A percentile compares a stretch with the other conserved stretches of the same genome.
Conservation (phyloP, 2,888 invertebrate species). For the Cylloceria caligata region DNA sequence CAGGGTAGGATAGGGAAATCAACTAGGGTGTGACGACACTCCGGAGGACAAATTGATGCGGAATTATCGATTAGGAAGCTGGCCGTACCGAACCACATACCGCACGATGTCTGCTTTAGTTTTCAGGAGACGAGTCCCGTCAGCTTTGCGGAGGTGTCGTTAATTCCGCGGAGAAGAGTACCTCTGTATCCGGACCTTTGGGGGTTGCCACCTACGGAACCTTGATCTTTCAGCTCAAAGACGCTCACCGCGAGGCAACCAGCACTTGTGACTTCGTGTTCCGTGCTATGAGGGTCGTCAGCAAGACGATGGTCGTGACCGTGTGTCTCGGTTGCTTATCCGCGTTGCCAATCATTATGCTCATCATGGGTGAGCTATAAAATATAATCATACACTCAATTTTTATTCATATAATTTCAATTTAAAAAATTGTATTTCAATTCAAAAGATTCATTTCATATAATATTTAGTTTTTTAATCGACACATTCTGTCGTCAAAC, state of each 20-base stretch:
- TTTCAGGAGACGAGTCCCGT: constrained; percentile 91
- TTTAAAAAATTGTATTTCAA: neutral
- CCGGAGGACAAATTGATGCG: constrained; percentile 51
- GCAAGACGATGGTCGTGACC: constrained; percentile 91
- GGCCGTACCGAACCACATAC: constrained; percentile 20
- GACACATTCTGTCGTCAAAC: neutral
- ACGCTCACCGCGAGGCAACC: constrained; percentile 91
- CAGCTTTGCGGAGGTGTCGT: constrained; percentile 86
- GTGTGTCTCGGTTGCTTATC: constrained; percentile 89
- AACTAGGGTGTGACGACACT: constrained; percentile 36
- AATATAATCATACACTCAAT: neutral
- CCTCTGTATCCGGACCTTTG: constrained; percentile 77
- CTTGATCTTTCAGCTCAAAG: constrained; percentile 91
- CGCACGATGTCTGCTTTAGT: constrained; percentile 84
- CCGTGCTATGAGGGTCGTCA: constrained; percentile 90
- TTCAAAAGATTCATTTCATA: too few relatives aligned
- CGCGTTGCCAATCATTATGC: constrained; percentile 90
- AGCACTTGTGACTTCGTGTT: constrained; percentile 91
- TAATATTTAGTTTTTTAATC: neutral
- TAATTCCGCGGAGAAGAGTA: constrained; percentile 80
- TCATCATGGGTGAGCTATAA: constrained; percentile 90
- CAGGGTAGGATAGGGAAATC: constrained; percentile 25
- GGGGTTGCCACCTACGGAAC: constrained; percentile 89
- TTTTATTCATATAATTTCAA: neutral
- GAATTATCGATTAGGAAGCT: constrained; percentile 54